Evolutionary conservation across 2,113 vertebrate species (phyloP).

Genomic region (Phalacrocorax aristotelis): DNA sequence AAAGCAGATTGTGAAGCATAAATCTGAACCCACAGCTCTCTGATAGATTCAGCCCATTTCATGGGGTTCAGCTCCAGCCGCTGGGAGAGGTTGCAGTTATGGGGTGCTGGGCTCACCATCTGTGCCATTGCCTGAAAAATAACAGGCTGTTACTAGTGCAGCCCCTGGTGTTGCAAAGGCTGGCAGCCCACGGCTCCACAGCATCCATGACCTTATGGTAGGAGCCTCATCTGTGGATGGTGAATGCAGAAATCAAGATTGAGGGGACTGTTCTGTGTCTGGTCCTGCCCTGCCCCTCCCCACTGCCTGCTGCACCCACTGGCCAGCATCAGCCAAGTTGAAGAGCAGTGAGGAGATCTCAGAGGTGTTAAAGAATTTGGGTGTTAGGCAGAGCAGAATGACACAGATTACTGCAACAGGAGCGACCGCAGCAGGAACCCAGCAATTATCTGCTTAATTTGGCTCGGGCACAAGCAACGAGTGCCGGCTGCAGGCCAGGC

Average conservation of each 20-base stretch:
- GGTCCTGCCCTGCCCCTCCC: neutral
- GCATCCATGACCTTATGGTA: neutral
- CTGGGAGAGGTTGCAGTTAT: neutral
- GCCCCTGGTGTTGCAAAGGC: neutral
- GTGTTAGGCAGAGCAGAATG: neutral
- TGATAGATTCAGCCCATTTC: neutral
- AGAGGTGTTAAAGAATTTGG: neutral
- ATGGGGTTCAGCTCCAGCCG: neutral
- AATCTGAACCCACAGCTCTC: neutral
- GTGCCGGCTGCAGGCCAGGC: neutral
- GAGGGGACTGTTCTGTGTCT: neutral
- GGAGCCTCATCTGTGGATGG: neutral
- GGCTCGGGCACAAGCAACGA: neutral
- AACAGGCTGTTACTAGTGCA: neutral
- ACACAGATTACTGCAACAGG: neutral
- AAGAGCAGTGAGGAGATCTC: neutral
- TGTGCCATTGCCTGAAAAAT: neutral
- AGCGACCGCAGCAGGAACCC: neutral
- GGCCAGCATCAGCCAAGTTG: neutral
- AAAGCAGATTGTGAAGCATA: neutral
- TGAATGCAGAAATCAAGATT: neutral
- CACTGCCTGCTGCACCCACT: neutral
- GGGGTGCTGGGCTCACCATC: neutral
- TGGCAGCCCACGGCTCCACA: neutral
- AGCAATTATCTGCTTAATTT: conserved; percentile 10